Evolutionary conservation across 2,888 invertebrate genomes (phyloP), one percentile per base, ranked within the genome.

Genomic region (Pseudeuparius sepicola): DNA sequence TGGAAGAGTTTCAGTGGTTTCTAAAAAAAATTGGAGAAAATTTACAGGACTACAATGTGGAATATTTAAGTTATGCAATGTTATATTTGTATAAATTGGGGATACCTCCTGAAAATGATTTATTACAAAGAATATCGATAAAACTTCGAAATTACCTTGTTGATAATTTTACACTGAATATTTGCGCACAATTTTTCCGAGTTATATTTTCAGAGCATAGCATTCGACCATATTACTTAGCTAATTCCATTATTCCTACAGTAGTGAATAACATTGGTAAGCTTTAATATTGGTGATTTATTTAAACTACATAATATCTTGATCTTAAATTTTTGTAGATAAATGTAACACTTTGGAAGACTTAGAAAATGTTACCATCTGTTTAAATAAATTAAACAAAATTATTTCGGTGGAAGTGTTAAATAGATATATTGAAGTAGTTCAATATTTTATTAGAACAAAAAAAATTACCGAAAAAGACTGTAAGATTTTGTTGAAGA

Each of bases 31-130:
- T 69, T 9, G 47, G 51, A 4, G 24, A 51, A 3, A 52, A 57
- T 11, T 40, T 59, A 14, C 14, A 45, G 4, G 18, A 51, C 3
- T 61, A 68, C 50, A 53, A 61, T 41, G 27, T 52, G 1, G 52
- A 64, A 18, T 60, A 61, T 17, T 45, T 65, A 18, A 64, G 66
- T 41, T 64, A 61, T 40, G 53, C 60, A 32, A 54, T 67, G 14
- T 51, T 67, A 11, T 67, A 68, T 44, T 52, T 71, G 28, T 60
- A 57, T 25, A 66, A 66, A 51, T 56, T 71, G 43, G 66, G 64
- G 3, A 42, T 69, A 4, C 42, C 53, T 5, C 47, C 59, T 20
- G 49, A 54, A 18, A 49, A 60, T 29, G 31, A 42, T 1, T 42
- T 55, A 2, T 46, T 67, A 42, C 56, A 63, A 35, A 40, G 50